These are phyloP conservation scores for Oplegnathus fasciatus DNA, from an alignment of 2,113 vertebrate species.

Conservation along the genomic window DNA sequence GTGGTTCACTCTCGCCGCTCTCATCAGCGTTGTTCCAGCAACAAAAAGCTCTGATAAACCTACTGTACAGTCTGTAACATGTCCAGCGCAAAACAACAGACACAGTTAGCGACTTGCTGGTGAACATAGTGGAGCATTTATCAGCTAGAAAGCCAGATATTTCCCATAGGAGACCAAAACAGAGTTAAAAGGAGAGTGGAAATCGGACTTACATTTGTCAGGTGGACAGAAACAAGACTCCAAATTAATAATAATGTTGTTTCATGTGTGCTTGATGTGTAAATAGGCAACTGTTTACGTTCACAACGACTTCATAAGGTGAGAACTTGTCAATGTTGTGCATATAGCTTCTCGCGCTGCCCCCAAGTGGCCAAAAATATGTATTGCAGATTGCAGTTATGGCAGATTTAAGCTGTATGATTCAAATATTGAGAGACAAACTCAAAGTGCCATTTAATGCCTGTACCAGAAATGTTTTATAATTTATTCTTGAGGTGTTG, in stretches of 20 bases:
- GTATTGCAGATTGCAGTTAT: too few relatives aligned
- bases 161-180: too few relatives aligned
- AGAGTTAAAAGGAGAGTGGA: too few relatives aligned
- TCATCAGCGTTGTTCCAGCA: too few relatives aligned
- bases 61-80: neutral
- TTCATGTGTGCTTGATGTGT: neutral
- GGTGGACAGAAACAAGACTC: neutral
- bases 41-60: too few relatives aligned
- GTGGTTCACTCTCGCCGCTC: too few relatives aligned
- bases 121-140: neutral
- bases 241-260: neutral
- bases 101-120: neutral
- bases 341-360: neutral
- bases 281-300: neutral
- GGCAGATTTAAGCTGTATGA: neutral
- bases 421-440: neutral
- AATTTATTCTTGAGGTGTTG: neutral
- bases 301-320: neutral
- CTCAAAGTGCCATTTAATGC: neutral
- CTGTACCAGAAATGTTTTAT: neutral
- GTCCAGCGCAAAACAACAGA: neutral
- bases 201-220: neutral
- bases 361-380: neutral
- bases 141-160: neutral
- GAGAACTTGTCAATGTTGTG: neutral